phyloP scores from a whole-genome alignment of 53 echinoderm and acorn worm genomes.

The Crossaster papposus region DNA sequence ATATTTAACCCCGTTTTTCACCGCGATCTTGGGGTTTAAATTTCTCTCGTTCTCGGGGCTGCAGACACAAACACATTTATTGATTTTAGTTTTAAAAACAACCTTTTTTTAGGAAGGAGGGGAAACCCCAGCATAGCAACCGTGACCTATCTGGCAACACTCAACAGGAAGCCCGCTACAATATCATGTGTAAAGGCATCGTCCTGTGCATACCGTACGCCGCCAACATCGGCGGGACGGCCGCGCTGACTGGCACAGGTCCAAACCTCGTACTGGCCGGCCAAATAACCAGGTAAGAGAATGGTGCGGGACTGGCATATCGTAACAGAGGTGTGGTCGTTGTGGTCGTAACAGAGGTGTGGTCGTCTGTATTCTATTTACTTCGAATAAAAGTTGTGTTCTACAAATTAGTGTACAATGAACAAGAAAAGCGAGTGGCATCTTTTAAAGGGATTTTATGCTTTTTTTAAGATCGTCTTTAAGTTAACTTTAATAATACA shows the following conservation, averaged over 20 bases:
- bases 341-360: no score
- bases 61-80: not conserved
- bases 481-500: not conserved
- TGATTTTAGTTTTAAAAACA: not conserved
- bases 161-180: not conserved
- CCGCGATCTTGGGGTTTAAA: no score
- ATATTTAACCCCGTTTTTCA: no score
- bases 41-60: no score
- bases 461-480: not conserved
- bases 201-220: conserved; percentile 82
- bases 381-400: no score
- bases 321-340: not conserved
- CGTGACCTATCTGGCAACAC: not conserved
- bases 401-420: no score
- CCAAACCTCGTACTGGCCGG: conserved; percentile 81
- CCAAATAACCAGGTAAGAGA: conserved; percentile 62
- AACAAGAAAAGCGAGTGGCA: no score
- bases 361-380: no score
- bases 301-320: not conserved
- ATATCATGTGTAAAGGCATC: conserved; percentile 74
- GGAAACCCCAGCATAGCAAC: not conserved
- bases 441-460: not conserved
- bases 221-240: conserved; percentile 91
- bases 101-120: not conserved
- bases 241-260: conserved; percentile 79